These are phyloP conservation scores for Spondyliosoma cantharus DNA, from an alignment of 2,797 vertebrate genomes.

Conservation along the genomic window DNA sequence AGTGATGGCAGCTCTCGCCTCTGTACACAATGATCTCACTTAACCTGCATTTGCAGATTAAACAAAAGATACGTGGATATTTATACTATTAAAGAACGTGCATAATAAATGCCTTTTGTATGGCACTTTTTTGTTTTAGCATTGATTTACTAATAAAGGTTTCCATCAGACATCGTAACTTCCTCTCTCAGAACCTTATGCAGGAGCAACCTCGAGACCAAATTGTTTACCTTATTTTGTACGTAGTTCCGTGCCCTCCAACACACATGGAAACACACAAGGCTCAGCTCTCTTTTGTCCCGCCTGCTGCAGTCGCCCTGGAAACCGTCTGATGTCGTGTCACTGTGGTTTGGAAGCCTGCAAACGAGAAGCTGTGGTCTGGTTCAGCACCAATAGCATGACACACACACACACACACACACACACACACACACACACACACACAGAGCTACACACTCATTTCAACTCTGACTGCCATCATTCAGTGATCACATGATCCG, in stretches of 20 bases:
- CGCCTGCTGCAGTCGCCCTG: conserved; percentile 49
- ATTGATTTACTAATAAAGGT: neutral
- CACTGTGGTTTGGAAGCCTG: conserved; percentile 63
- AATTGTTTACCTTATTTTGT: neutral
- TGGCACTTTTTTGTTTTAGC: neutral
- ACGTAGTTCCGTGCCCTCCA: neutral
- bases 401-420: conserved; percentile 7
- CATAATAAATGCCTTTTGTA: neutral
- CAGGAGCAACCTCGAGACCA: neutral
- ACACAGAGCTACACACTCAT: conserved; percentile 11
- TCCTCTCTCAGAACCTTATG: neutral
- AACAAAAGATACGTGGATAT: neutral
- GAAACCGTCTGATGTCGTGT: conserved; percentile 62
- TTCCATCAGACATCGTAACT: too few species aligned
- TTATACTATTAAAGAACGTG: neutral
- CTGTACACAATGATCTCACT: neutral
- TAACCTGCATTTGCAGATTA: neutral
- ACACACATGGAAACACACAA: conserved; percentile 17
- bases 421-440: conserved; percentile 14
- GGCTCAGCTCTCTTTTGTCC: conserved; percentile 25
- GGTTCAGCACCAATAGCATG: conserved; percentile 41
- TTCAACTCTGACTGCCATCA: conserved; percentile 47
- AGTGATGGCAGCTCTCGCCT: neutral
- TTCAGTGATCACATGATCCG: conserved; percentile 50
- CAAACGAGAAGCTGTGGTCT: conserved; percentile 64